Base-by-base conservation (phyloP, 23 tunicate genomes). In the Ciona savignyi region DNA sequence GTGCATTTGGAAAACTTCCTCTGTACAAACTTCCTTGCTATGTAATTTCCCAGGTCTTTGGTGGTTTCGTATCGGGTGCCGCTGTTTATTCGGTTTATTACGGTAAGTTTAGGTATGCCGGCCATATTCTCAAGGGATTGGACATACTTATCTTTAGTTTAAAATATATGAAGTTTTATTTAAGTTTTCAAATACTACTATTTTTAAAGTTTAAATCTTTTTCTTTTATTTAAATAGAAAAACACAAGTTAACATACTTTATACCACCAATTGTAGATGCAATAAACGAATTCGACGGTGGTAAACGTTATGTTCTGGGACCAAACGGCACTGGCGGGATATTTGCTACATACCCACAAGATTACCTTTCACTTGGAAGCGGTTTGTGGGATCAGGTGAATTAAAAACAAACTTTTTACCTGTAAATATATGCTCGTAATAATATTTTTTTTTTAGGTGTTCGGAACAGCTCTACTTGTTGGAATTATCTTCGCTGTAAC, bases 301-400 rank as follows among this genome's bases (percentile, higher is more conserved):
- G 90, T 0, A 68, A 9, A 20, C 29, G 83, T 25, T 77, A 74
- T 30, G 90, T 90, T 25, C 21, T 62, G 0, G 97, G 97, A 24
- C 60, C 60, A 30, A 78, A 90, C 60, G 89, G 74, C 4, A 95
- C 99, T 25, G 99, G 86, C 0, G 92, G 94, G 60, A 95, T 95
- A 6, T 95, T 95, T 60, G 96, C 96, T 15, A 95, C 99, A 11
- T 95, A 95, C 62, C 99, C 99, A 1, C 24, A 62, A 31, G 74
- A 49, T 4, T 79, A 83, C 33, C 78, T 90, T 0, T 26, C 81
- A 30, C 67, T 90, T 29, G 27, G 49, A 33, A 75, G 67, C 78
- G 97, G 97, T 51, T 64, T 85, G 19, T 81, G 84, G 80, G 98
- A 92, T 65, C 93, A 92, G 84, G 93, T 93, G 34, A 68, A n/a